phyloP scores from a whole-genome alignment of 2,113 vertebrate species.

The Pionites leucogaster region DNA sequence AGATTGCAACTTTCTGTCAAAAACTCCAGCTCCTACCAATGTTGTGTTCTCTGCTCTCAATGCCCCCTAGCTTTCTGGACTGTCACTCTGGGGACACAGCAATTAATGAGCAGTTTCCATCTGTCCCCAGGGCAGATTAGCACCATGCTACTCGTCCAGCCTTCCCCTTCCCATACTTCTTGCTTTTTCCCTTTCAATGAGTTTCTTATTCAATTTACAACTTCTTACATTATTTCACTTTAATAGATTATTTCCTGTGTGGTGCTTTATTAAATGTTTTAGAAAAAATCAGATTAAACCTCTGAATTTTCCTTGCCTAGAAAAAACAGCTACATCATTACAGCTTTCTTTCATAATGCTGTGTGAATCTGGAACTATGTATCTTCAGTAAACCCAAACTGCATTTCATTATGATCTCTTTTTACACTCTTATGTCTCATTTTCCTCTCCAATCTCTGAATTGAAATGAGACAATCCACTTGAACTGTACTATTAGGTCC shows the following conservation, averaged over 20 bases:
- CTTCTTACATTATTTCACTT: background rate
- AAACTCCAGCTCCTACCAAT: background rate
- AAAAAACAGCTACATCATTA: background rate
- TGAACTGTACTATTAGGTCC: background rate
- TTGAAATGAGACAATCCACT: background rate
- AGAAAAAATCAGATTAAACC: background rate
- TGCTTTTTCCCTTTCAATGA: background rate
- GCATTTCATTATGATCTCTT: background rate
- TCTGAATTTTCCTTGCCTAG: background rate
- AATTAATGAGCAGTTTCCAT: no score
- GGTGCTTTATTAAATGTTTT: background rate
- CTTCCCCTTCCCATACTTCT: accelerated
- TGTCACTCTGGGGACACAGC: background rate
- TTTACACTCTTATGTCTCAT: background rate
- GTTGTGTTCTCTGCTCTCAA: accelerated
- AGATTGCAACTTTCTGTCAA: no score
- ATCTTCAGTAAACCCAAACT: background rate
- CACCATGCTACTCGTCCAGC: accelerated
- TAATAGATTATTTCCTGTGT: background rate
- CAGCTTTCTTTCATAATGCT: background rate
- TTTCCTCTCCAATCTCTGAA: background rate
- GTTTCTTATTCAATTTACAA: background rate
- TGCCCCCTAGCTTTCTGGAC: background rate
- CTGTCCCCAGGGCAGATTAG: background rate
- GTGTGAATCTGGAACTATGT: background rate